Conservation (phyloP, 2,113 vertebrate genomes). For the Phaethon lepturus region DNA sequence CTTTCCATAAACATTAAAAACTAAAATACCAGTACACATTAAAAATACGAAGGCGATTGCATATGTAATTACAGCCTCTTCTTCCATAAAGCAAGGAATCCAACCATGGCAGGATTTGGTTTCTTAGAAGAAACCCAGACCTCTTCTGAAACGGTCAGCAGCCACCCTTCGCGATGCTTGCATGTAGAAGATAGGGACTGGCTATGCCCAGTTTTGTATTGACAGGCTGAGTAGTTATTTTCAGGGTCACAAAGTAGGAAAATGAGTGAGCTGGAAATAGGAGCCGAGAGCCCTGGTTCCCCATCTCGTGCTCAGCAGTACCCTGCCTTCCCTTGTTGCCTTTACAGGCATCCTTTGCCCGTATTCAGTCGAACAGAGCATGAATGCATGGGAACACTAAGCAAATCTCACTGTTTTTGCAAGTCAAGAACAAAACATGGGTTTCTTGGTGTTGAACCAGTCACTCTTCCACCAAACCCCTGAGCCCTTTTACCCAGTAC, state of each 20-base stretch:
- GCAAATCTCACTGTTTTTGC: fast-evolving
- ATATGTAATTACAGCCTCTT: background rate
- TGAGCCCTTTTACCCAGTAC: fast-evolving
- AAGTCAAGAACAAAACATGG: background rate
- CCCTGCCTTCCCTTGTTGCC: background rate
- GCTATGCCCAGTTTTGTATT: background rate
- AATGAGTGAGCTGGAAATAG: background rate
- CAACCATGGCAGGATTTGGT: background rate
- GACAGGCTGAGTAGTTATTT: background rate
- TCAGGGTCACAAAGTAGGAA: background rate
- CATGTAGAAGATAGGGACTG: fast-evolving
- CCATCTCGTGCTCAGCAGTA: background rate
- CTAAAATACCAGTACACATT: no score
- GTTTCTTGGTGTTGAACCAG: background rate
- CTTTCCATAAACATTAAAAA: background rate
- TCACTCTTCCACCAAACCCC: no score
- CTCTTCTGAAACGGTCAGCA: background rate
- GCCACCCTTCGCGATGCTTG: no score
- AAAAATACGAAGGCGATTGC: background rate
- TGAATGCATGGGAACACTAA: background rate
- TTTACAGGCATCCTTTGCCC: background rate
- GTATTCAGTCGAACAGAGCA: fast-evolving
- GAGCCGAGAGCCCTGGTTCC: background rate
- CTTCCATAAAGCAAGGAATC: background rate
- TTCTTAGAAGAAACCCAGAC: background rate